These are phyloP conservation scores for Ypsolopha sequella DNA, from an alignment of 2,888 invertebrate genomes.

Conservation along the genomic window DNA sequence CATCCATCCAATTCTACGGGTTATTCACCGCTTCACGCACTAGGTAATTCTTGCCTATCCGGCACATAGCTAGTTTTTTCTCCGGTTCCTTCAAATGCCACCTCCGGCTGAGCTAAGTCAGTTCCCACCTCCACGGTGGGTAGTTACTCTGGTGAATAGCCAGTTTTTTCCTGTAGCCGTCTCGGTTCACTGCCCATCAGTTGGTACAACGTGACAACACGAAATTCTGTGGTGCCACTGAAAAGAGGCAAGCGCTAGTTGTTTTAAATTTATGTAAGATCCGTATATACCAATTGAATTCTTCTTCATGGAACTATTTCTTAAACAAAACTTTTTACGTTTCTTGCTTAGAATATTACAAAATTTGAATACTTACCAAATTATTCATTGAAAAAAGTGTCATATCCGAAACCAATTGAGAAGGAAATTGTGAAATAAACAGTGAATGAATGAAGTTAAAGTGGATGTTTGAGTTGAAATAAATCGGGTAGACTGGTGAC, in stretches of 20 bases:
- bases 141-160: slow-evolving; percentile 26
- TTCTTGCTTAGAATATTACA: no score
- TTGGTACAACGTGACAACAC: slow-evolving; percentile 35
- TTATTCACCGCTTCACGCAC: no score
- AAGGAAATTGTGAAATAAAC: no score
- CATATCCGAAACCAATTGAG: no score
- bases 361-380: no score
- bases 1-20: no score
- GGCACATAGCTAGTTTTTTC: background rate
- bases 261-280: no score
- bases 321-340: background rate
- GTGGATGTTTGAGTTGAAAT: no score
- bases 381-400: no score
- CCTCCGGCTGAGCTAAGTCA: background rate
- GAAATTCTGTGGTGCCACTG: slow-evolving; percentile 19
- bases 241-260: background rate
- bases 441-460: no score
- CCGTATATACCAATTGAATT: no score
- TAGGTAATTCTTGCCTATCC: background rate
- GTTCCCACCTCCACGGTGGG: slow-evolving; percentile 1
- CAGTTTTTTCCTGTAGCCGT: slow-evolving; percentile 34
- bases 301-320: background rate
- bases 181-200: slow-evolving; percentile 37
- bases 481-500: no score
- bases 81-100: background rate